A percentile compares a stretch with the other conserved stretches of the same genome.
These are phyloP conservation scores for Tinea semifulvella DNA, from an alignment of 2,888 invertebrate species.

Conservation along the genomic window DNA sequence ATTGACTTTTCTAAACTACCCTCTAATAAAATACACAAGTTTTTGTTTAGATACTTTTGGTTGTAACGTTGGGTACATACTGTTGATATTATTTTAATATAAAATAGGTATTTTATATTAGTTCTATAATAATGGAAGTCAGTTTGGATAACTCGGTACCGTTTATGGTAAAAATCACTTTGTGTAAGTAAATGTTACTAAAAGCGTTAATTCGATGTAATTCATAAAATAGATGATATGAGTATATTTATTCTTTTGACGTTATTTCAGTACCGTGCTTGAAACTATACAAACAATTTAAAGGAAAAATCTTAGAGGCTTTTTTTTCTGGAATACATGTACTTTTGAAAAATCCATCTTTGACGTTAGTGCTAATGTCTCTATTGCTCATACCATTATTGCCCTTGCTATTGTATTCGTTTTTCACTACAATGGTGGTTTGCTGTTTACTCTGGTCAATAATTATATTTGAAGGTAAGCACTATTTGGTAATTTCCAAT, in stretches of 20 bases:
- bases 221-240: not conserved
- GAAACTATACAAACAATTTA: slow-evolving; percentile 2
- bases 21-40: no score
- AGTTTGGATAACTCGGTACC: slow-evolving; percentile 38
- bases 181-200: slow-evolving; percentile 27
- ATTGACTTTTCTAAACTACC: no score
- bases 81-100: no score
- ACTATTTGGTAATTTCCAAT: not conserved
- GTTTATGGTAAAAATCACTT: slow-evolving; percentile 28
- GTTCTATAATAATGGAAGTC: slow-evolving; percentile 48
- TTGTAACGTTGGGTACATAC: no score
- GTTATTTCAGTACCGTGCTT: slow-evolving; percentile 13
- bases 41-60: no score
- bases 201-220: not conserved
- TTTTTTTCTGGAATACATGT: not conserved
- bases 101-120: no score
- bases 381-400: slow-evolving; percentile 23
- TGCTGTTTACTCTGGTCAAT: slow-evolving; percentile 25
- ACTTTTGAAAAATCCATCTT: slow-evolving; percentile 27
- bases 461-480: slow-evolving; percentile 37
- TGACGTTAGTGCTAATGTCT: slow-evolving; percentile 24
- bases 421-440: slow-evolving; percentile 23
- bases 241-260: not conserved
- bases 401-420: slow-evolving; percentile 23
- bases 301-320: not conserved